Conservation (phyloP, 2,113 vertebrate species). For the Oreochromis aureus region DNA sequence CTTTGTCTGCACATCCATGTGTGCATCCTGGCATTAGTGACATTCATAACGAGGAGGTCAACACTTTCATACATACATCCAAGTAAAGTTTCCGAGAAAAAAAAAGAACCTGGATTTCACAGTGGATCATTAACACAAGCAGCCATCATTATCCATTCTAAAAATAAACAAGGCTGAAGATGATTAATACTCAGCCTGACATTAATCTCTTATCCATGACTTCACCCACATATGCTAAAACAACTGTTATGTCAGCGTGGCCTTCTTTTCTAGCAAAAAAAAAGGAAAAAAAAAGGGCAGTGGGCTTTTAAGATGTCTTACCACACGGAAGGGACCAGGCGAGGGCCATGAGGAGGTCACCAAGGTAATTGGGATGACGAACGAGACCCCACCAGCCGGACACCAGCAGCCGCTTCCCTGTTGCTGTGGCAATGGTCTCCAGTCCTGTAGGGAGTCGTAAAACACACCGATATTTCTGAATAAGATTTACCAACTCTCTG, state of each 20-base stretch:
- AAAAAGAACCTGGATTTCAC: neutral
- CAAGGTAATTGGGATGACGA: constrained; percentile 88
- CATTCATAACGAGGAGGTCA: neutral
- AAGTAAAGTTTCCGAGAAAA: neutral
- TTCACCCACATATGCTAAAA: neutral
- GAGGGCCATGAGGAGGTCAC: constrained; percentile 88
- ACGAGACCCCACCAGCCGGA: constrained; percentile 92
- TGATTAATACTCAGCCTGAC: neutral
- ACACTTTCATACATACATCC: neutral
- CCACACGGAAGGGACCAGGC: constrained; percentile 90
- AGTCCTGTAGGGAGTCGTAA: constrained; percentile 64
- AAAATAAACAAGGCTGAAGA: neutral
- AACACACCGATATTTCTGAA: neutral
- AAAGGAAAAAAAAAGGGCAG: neutral
- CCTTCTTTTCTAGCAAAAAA: neutral
- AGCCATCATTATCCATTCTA: neutral
- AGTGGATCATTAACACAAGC: neutral
- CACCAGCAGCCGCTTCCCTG: constrained; percentile 81
- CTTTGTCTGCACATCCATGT: neutral
- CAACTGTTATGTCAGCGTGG: neutral
- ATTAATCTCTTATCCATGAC: neutral
- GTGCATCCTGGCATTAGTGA: neutral
- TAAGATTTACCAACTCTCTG: neutral
- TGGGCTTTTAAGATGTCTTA: constrained; percentile 57
- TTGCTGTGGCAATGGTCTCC: constrained; percentile 84